Percentiles rank a stretch among this genome's conserved stretches.
Evolutionary conservation across 2,113 vertebrate species (phyloP).

Genomic region (Sinocyclocheilus maitianheensis): DNA sequence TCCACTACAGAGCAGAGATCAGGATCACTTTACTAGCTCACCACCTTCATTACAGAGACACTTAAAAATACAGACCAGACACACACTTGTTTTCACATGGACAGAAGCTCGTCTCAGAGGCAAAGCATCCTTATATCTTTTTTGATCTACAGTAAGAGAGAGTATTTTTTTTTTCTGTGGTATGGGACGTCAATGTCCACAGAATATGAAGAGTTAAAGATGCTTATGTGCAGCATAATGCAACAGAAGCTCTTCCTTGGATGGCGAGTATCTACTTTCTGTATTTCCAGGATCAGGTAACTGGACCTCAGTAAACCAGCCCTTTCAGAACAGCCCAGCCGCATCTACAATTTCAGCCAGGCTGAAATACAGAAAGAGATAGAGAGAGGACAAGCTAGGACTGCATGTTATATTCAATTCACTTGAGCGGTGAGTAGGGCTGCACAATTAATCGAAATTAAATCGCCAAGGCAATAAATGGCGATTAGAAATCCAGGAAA

Average conservation of each 20-base stretch:
- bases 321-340: not conserved
- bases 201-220: not conserved
- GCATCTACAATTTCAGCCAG: not conserved
- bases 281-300: constrained; percentile 14
- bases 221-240: not conserved
- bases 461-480: no score
- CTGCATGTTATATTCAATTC: not conserved
- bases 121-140: no score
- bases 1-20: not conserved
- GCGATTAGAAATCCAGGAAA: no score
- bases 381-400: not conserved
- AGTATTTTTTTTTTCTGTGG: not conserved
- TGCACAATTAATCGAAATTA: no score
- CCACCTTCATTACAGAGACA: not conserved
- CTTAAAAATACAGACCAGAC: not conserved
- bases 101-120: not conserved
- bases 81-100: not conserved
- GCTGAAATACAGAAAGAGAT: not conserved
- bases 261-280: not conserved
- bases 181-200: not conserved
- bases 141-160: not conserved
- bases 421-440: no score
- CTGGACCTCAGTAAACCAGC: not conserved
- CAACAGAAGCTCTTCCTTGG: not conserved
- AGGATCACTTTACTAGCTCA: not conserved